These are phyloP conservation scores for Dendrocincla fuliginosa DNA, from an alignment of 2,797 vertebrate genomes.

Conservation along the genomic window DNA sequence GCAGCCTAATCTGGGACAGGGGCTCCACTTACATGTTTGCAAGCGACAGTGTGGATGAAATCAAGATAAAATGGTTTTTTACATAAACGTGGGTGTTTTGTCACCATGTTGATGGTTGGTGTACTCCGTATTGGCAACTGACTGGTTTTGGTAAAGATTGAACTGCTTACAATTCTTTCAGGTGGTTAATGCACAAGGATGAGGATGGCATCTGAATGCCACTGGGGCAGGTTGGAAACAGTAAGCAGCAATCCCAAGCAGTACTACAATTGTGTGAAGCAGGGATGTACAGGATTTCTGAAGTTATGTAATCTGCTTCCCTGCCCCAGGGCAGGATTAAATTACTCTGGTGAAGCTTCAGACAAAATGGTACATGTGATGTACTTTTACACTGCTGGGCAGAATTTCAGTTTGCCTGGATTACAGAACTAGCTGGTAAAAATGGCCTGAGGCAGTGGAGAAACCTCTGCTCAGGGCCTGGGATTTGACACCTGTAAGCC, in stretches of 20 bases:
- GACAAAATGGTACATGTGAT: neutral
- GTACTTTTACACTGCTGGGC: neutral
- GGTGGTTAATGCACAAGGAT: neutral
- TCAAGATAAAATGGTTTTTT: neutral
- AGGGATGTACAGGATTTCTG: neutral
- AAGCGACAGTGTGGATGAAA: neutral
- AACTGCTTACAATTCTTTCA: neutral
- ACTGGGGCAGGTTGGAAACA: neutral
- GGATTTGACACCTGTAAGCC: neutral
- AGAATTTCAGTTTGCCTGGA: neutral
- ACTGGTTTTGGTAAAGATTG: neutral
- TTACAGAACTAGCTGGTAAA: neutral
- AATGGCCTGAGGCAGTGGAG: neutral
- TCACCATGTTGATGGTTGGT: accelerated
- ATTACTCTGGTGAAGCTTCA: neutral
- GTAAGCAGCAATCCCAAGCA: neutral
- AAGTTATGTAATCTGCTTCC: neutral
- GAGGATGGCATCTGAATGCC: neutral
- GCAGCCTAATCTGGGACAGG: neutral
- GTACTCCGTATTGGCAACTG: neutral
- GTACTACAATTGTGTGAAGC: neutral
- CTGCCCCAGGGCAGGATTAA: neutral
- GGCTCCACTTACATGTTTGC: accelerated
- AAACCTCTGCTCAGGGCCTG: neutral
- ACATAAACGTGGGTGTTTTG: neutral